These are phyloP conservation scores for Hartigia nigra DNA, from an alignment of 2,888 invertebrate genomes.

Conservation along the genomic window DNA sequence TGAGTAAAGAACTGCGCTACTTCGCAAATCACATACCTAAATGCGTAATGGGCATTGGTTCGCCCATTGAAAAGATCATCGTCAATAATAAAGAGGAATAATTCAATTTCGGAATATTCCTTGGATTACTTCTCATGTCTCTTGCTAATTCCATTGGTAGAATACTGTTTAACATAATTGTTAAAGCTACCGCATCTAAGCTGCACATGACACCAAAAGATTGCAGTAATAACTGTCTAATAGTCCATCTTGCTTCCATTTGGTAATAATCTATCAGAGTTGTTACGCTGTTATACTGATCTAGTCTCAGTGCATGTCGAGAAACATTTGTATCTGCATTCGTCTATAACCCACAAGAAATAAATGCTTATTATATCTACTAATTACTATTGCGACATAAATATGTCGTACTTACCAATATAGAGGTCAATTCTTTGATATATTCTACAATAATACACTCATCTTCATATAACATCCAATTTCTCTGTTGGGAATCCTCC, in stretches of 20 bases:
- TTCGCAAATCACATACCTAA: slow-evolving; percentile 73
- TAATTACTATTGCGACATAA: neutral
- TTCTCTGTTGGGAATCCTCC: slow-evolving; percentile 94
- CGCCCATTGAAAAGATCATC: slow-evolving; percentile 91
- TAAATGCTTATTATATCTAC: neutral
- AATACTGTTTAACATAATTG: slow-evolving; percentile 86
- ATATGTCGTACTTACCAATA: slow-evolving; percentile 71
- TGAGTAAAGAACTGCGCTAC: slow-evolving; percentile 13
- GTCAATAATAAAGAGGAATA: slow-evolving; percentile 86
- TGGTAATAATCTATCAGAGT: slow-evolving; percentile 94
- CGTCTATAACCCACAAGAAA: slow-evolving; percentile 71
- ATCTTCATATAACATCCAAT: slow-evolving; percentile 96
- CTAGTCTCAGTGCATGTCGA: slow-evolving; percentile 83
- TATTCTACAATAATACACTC: slow-evolving; percentile 89
- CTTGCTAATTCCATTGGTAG: slow-evolving; percentile 91
- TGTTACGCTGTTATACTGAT: slow-evolving; percentile 85
- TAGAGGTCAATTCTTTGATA: slow-evolving; percentile 83
- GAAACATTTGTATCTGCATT: slow-evolving; percentile 93
- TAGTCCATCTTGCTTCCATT: slow-evolving; percentile 92
- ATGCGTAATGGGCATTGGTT: slow-evolving; percentile 88
- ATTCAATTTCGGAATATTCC: slow-evolving; percentile 82
- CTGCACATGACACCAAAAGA: slow-evolving; percentile 91
- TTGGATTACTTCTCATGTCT: slow-evolving; percentile 83
- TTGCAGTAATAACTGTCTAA: slow-evolving; percentile 83
- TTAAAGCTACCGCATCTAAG: slow-evolving; percentile 83